Percentiles rank a stretch among this genome's conserved stretches.
These are phyloP conservation scores for Zygothrica quintamaculata DNA, from an alignment of 2,888 invertebrate genomes.

Conservation along the genomic window DNA sequence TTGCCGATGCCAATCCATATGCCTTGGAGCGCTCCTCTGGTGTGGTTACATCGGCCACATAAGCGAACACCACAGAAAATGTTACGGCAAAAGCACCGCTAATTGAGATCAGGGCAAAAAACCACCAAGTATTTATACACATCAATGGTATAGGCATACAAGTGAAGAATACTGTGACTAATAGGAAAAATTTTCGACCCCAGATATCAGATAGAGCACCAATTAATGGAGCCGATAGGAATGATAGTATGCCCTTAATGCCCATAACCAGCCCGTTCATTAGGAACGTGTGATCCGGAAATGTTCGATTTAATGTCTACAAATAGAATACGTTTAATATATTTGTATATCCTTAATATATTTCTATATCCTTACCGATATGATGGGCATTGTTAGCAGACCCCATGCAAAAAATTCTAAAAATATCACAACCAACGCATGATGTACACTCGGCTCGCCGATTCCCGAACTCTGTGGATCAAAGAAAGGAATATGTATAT, in stretches of 20 bases:
- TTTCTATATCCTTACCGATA: constrained; percentile 85
- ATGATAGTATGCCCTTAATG: constrained; percentile 98
- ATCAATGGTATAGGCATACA: constrained; percentile 99
- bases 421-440: constrained; percentile 99
- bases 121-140: constrained; percentile 99
- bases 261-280: constrained; percentile 99
- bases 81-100: constrained; percentile 99
- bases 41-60: constrained; percentile 99
- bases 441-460: constrained; percentile 98
- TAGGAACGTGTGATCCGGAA: constrained; percentile 98
- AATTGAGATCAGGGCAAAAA: constrained; percentile 99
- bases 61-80: constrained; percentile 99
- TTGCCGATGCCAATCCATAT: constrained; percentile 98
- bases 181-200: constrained; percentile 98
- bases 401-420: constrained; percentile 99
- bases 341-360: neutral
- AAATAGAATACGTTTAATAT: neutral
- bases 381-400: constrained; percentile 98
- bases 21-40: constrained; percentile 97
- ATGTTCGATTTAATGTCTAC: constrained; percentile 96
- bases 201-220: constrained; percentile 99
- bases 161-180: constrained; percentile 99
- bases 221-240: constrained; percentile 97
- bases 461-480: constrained; percentile 91
- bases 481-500: neutral